phyloP scores from a whole-genome alignment of 2,888 invertebrate genomes.

The Mantis religiosa region DNA sequence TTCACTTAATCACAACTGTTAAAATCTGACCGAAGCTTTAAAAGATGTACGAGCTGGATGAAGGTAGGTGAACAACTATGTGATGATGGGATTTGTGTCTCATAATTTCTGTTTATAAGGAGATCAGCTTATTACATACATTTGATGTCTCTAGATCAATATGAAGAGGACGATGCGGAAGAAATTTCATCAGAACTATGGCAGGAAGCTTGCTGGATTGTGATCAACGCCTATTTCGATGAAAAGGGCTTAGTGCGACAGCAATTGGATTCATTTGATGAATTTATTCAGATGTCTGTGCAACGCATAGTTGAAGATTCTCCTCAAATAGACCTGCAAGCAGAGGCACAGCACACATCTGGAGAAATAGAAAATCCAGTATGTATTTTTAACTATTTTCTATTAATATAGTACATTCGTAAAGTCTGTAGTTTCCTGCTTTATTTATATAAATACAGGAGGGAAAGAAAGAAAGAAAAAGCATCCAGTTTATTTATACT shows the following conservation, averaged over 20 bases:
- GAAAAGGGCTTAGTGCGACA: constrained; percentile 99
- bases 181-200: constrained; percentile 97
- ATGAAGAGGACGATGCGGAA: constrained; percentile 84
- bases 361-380: constrained; percentile 87
- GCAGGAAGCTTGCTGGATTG: constrained; percentile 99
- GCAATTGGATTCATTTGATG: constrained; percentile 98
- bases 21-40: not conserved
- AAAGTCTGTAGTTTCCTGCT: no score
- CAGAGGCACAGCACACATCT: constrained; percentile 94
- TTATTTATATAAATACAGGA: no score
- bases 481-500: no score
- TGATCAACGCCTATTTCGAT: constrained; percentile 99
- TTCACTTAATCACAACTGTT: not conserved
- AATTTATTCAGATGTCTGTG: constrained; percentile 99
- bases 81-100: not conserved
- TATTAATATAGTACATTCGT: no score
- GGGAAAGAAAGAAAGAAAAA: no score
- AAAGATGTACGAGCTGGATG: not conserved
- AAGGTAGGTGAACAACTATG: not conserved
- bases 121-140: not conserved
- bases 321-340: constrained; percentile 92
- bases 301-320: constrained; percentile 99
- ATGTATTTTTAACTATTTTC: constrained; percentile 36
- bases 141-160: constrained; percentile 43
- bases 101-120: not conserved